Conservation (phyloP, 2,888 invertebrate genomes). For the Sarcophaga variegata region DNA sequence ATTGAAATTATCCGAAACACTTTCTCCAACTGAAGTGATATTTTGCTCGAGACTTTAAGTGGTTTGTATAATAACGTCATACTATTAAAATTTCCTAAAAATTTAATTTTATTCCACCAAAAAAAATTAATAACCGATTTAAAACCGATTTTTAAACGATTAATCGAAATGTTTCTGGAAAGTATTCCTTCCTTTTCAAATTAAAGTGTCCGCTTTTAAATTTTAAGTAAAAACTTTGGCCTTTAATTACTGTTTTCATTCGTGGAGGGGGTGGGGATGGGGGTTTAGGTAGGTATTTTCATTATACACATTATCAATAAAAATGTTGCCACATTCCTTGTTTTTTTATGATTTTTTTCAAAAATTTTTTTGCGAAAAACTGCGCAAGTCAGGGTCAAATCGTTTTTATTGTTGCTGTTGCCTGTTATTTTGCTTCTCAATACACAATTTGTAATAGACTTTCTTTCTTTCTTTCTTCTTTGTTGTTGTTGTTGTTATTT, state of each 20-base stretch:
- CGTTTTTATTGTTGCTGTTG: conserved; percentile 20
- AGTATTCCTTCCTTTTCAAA: no score
- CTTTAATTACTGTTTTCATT: conserved; percentile 48
- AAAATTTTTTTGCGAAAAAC: conserved; percentile 68
- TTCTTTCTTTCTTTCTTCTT: conserved; percentile 37
- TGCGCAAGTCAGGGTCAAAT: conserved; percentile 81
- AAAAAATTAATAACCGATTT: not conserved
- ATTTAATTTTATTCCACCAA: not conserved
- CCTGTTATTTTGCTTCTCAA: conserved; percentile 40
- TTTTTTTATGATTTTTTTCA: not conserved
- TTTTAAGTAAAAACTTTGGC: not conserved
- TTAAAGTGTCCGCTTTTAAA: no score
- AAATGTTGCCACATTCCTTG: conserved; percentile 18
- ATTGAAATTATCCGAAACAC: no score
- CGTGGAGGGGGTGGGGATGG: no score
- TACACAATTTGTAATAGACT: conserved; percentile 35
- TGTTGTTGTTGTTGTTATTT: conserved; percentile 18
- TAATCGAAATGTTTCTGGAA: not conserved
- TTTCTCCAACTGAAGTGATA: no score
- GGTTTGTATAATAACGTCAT: no score
- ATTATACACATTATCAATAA: conserved; percentile 57
- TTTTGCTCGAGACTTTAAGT: no score
- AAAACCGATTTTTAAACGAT: not conserved
- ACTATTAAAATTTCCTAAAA: no score
- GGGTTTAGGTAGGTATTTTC: conserved; percentile 11